A percentile compares a stretch with the other conserved stretches of the same genome.
Evolutionary conservation across 2,797 vertebrate genomes (phyloP).

Genomic region (Phrynocephalus forsythii): DNA sequence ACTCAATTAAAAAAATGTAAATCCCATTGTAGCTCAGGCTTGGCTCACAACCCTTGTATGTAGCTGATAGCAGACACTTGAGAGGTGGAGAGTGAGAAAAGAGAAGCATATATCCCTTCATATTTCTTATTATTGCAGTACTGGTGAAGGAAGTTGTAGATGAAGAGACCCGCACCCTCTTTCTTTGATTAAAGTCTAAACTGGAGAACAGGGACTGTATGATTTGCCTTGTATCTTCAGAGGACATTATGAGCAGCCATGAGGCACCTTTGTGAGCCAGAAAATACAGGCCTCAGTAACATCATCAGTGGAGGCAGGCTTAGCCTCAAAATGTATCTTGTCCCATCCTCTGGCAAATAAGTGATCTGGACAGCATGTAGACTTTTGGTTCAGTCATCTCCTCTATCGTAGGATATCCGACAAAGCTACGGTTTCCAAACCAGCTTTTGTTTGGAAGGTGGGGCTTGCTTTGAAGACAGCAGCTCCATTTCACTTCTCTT

Average conservation of each 20-base stretch:
- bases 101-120: not conserved
- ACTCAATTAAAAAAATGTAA: too few species aligned
- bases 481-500: conserved; percentile 7
- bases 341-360: not conserved
- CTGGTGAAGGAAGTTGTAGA: not conserved
- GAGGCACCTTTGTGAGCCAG: not conserved
- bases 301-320: not conserved
- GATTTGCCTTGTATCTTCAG: not conserved
- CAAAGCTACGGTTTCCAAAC: not conserved
- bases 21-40: too few species aligned
- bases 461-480: not conserved
- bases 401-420: not conserved
- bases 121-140: not conserved
- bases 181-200: not conserved
- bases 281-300: not conserved
- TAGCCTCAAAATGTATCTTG: not conserved
- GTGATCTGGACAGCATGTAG: not conserved
- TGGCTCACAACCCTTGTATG: not conserved
- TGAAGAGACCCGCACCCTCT: not conserved
- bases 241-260: not conserved
- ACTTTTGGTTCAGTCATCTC: not conserved
- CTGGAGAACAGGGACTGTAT: not conserved
- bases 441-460: not conserved
- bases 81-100: not conserved
- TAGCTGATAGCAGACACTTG: not conserved